Evolutionary conservation across 1,140 invertebrate genomes (phyloP).

Genomic region (Battus philenor): DNA sequence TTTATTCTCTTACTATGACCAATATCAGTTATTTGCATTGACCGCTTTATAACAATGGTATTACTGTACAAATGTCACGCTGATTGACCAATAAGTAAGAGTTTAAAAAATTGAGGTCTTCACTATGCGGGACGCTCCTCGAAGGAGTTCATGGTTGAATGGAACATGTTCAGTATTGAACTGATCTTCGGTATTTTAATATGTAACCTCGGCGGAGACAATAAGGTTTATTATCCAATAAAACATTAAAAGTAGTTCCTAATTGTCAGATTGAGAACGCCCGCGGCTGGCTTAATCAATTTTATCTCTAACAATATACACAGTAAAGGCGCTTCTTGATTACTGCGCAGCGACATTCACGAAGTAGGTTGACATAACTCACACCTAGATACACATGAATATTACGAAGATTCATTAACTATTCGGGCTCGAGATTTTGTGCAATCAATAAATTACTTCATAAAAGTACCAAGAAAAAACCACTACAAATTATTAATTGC

Average conservation of each 20-base stretch:
- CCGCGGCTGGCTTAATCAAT: slow-evolving; percentile 36
- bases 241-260: slow-evolving; percentile 46
- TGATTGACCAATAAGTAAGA: slow-evolving; percentile 73
- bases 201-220: slow-evolving; percentile 30
- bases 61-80: slow-evolving; percentile 61
- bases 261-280: slow-evolving; percentile 67
- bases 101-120: slow-evolving; percentile 74
- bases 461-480: slow-evolving; percentile 18
- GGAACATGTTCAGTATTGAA: slow-evolving; percentile 63
- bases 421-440: slow-evolving; percentile 38
- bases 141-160: slow-evolving; percentile 74
- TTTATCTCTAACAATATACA: slow-evolving; percentile 44
- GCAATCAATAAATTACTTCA: slow-evolving; percentile 30
- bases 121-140: slow-evolving; percentile 68
- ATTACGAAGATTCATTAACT: slow-evolving; percentile 67
- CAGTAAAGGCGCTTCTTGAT: slow-evolving; percentile 49
- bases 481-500: not conserved
- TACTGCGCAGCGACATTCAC: slow-evolving; percentile 48
- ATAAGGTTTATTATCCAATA: slow-evolving; percentile 45
- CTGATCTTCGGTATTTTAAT: slow-evolving; percentile 29
- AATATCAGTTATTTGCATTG: slow-evolving; percentile 27
- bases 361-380: slow-evolving; percentile 70
- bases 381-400: slow-evolving; percentile 62
- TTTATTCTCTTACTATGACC: not conserved
- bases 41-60: slow-evolving; percentile 35